A percentile compares a stretch with the other conserved stretches of the same genome.
phyloP scores from a whole-genome alignment of 2,797 vertebrate genomes.

The Phalloptychus januarius region DNA sequence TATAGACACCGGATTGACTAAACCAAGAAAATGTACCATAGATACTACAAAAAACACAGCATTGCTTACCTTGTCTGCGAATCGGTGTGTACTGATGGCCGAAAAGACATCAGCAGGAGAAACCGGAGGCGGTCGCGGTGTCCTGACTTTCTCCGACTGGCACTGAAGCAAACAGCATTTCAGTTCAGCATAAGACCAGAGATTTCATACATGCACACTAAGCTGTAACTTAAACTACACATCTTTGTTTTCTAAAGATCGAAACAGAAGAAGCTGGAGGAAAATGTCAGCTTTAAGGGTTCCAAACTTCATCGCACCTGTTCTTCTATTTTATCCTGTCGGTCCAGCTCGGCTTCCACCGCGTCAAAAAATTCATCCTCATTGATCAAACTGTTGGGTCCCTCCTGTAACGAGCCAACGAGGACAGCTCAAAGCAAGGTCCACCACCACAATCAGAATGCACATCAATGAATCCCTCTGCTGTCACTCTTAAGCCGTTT shows the following conservation, averaged over 20 bases:
- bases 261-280: neutral
- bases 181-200: conserved; percentile 17
- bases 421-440: neutral
- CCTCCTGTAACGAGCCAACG: conserved; percentile 72
- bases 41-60: neutral
- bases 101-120: conserved; percentile 87
- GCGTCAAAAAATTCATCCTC: conserved; percentile 98
- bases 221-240: neutral
- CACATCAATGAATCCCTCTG: conserved; percentile 1
- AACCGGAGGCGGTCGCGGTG: conserved; percentile 82
- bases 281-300: neutral
- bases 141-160: conserved; percentile 91
- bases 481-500: neutral
- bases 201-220: neutral
- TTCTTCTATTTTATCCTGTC: conserved; percentile 96
- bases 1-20: neutral
- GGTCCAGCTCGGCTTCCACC: conserved; percentile 93
- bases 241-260: neutral
- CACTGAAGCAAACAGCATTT: conserved; percentile 71
- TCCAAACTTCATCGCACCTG: conserved; percentile 80
- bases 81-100: conserved; percentile 86
- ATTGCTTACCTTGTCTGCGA: conserved; percentile 85
- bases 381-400: conserved; percentile 93
- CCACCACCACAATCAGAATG: conserved; percentile 8
- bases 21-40: neutral